Percentiles rank a stretch among this genome's conserved stretches.
Evolutionary conservation across 2,797 vertebrate species (phyloP).

Genomic region (Halcyon smyrnensis): DNA sequence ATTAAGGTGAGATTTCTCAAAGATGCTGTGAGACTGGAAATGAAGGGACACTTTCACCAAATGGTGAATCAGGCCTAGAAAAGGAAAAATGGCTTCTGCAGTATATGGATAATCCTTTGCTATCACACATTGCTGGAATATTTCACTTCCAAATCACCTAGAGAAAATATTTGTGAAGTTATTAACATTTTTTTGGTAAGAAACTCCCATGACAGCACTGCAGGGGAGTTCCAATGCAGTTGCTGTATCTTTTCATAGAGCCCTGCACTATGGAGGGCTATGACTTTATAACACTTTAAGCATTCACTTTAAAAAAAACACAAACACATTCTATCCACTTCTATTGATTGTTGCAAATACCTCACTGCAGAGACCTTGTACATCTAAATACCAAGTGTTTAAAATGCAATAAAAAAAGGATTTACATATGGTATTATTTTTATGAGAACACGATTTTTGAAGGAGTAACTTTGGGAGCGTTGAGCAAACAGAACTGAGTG

Average conservation of each 20-base stretch:
- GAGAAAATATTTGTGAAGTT: background rate
- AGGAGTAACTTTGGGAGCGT: background rate
- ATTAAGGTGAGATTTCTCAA: background rate
- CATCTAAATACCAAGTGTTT: background rate
- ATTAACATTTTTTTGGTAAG: background rate
- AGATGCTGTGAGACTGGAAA: background rate
- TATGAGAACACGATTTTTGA: background rate
- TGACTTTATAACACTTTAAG: background rate
- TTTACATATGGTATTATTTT: background rate
- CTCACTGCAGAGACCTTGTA: background rate
- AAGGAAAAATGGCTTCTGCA: background rate
- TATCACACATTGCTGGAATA: background rate
- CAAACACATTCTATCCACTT: background rate
- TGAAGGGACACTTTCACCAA: background rate
- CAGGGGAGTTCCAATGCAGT: background rate
- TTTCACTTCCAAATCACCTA: background rate
- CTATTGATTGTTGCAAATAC: background rate
- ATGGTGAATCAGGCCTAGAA: background rate
- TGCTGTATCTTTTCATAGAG: background rate
- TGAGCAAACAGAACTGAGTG: background rate
- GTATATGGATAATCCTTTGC: background rate
- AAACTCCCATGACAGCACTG: background rate
- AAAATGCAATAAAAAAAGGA: background rate
- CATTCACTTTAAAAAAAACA: background rate
- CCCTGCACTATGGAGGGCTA: background rate